These are phyloP conservation scores for Osmerus mordax DNA, from an alignment of 2,113 vertebrate species.

Conservation along the genomic window DNA sequence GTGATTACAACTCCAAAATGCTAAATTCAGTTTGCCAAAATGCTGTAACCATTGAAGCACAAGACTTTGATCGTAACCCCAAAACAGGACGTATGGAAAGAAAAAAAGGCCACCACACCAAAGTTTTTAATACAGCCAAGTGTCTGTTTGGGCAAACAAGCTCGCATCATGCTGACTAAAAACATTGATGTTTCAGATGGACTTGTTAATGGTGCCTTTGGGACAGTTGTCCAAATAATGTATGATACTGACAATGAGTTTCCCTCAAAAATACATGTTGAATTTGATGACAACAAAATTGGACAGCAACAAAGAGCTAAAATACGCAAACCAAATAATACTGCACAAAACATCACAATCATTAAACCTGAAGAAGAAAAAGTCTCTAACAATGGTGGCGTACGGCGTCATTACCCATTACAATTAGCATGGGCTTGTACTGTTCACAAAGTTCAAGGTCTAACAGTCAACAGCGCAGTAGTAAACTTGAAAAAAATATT, in stretches of 20 bases:
- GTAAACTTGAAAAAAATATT: too few species aligned
- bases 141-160: background rate
- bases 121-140: background rate
- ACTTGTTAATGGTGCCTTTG: constrained; percentile 25
- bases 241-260: constrained; percentile 4
- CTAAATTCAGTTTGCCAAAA: background rate
- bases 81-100: background rate
- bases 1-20: background rate
- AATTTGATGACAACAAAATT: constrained; percentile 9
- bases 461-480: too few species aligned
- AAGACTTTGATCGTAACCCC: constrained; percentile 7
- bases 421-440: constrained; percentile 2
- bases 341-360: too few species aligned
- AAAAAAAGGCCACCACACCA: background rate
- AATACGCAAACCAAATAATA: too few species aligned
- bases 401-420: constrained; percentile 1
- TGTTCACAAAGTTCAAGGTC: too few species aligned
- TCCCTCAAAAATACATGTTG: background rate
- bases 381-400: constrained; percentile 1
- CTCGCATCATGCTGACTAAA: constrained; percentile 9
- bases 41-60: background rate
- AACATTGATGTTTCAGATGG: constrained; percentile 23
- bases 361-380: too few species aligned
- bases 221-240: background rate
- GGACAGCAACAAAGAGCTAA: too few species aligned